Conservation (phyloP, 2,797 vertebrate species). For the Cynopterus sphinx region DNA sequence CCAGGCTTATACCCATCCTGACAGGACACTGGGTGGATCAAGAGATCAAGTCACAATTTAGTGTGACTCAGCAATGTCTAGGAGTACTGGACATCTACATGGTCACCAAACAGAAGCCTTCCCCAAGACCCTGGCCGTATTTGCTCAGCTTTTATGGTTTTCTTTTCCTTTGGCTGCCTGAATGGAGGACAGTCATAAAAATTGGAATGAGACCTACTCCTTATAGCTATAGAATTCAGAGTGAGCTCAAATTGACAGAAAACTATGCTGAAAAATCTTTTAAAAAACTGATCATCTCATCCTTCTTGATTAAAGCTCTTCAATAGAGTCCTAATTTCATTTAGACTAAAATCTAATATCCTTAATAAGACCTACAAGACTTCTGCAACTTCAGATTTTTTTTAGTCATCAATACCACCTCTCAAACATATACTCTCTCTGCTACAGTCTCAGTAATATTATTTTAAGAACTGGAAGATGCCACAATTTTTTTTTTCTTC, state of each 20-base stretch:
- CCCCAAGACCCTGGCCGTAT: not conserved
- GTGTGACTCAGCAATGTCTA: not conserved
- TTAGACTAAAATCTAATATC: not conserved
- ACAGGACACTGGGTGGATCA: not conserved
- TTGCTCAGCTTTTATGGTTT: not conserved
- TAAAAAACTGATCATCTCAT: not conserved
- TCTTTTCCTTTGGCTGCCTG: not conserved
- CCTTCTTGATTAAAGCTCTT: not conserved
- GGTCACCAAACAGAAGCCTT: not conserved
- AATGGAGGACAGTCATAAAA: not conserved
- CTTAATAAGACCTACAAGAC: not conserved
- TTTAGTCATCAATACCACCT: not conserved
- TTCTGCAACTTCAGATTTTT: not conserved
- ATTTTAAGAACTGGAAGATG: not conserved
- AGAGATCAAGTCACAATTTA: not conserved
- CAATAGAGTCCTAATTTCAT: not conserved
- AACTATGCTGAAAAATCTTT: not conserved
- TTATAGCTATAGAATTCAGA: not conserved
- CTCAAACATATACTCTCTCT: not conserved
- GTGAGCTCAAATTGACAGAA: not conserved
- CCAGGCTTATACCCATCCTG: not conserved
- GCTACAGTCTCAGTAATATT: not conserved
- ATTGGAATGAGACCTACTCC: not conserved
- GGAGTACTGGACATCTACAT: fast-evolving
- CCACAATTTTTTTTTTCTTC: not conserved